Conservation (phyloP, 2,888 invertebrate species). For the Polydrusus cervinus region DNA sequence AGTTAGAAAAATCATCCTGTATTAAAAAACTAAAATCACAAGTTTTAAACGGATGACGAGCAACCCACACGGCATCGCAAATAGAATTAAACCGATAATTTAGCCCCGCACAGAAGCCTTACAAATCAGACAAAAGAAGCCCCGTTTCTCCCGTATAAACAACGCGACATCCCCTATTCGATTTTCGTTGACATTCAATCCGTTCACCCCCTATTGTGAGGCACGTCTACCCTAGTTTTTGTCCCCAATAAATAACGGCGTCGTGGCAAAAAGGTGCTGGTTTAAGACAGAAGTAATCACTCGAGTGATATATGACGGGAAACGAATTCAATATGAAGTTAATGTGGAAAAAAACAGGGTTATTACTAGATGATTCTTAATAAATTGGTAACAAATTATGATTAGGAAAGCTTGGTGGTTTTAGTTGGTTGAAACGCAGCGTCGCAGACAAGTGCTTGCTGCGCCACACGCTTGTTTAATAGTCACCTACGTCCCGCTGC, state of each 20-base stretch:
- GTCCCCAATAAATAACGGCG: constrained; percentile 37
- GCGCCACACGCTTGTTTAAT: too few species aligned
- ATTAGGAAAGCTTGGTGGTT: too few species aligned
- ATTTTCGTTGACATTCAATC: constrained; percentile 38
- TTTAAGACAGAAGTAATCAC: constrained; percentile 38
- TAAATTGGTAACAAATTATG: neutral
- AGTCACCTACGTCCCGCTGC: too few species aligned
- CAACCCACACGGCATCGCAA: constrained; percentile 1
- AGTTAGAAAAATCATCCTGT: too few species aligned
- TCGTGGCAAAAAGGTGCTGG: constrained; percentile 38
- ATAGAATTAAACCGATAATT: constrained; percentile 25
- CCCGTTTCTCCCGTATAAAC: constrained; percentile 31
- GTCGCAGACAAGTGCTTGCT: too few species aligned
- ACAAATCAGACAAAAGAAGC: constrained; percentile 26
- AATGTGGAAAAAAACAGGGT: neutral
- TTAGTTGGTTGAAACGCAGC: too few species aligned
- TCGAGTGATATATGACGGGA: constrained; percentile 23
- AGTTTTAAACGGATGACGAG: neutral
- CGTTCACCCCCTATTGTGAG: constrained; percentile 30
- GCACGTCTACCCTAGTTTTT: constrained; percentile 29
- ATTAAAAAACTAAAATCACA: too few species aligned
- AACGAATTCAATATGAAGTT: constrained; percentile 23
- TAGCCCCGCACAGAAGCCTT: constrained; percentile 16
- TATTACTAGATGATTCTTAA: neutral
- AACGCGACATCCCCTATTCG: constrained; percentile 26